Base-by-base conservation (phyloP, 2,888 invertebrate genomes). In the Cryptocephalus primarius region DNA sequence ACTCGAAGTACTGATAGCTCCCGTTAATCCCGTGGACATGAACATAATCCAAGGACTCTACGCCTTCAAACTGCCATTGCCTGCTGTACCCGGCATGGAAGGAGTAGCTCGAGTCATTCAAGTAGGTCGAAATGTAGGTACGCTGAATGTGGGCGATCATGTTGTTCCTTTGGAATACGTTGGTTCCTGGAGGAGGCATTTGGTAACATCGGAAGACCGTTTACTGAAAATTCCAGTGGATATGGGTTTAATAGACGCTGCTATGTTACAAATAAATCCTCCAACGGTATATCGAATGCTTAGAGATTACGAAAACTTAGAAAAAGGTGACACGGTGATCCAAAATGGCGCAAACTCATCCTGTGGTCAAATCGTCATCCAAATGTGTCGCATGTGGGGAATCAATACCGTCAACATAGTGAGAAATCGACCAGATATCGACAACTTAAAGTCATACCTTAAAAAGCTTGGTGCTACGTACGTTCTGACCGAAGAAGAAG, bases 341-440 rank as follows among this genome's bases (percentile, higher is more conserved):
- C 97, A 99, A 72, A 99, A 97, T 71, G 96, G 92, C 40, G 94
- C 89, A 1, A 99, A 96, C 66, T 94, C 94, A 58, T 87, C 90
- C 1, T 90, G 91, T 50, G 97, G 97, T 1, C 90, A 93, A 66
- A 80, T 85, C 51, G 89, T 94, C 0, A 93, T 96, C 64, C 97
- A 97, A 69, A 70, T 97, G 9, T 89, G 88, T 60, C 80, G 79
- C 60, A 74, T 78, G 33, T 83, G 83, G 80, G 80, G 79, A 22
- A 70, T 90, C n/a, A 80, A 82, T 45, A 85, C 88, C 1, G 77
- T 96, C 0, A 97, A 90, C 64, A 78, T 97, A 52, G 83, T 97
- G 0, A 77, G 96, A 42, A 79, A 85, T 64, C 78, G 94, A 46
- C 80, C 83, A 9, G 78, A 85, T 53, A 77, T 88, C 59, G 73